Percentiles rank a stretch among this genome's conserved stretches.
Conservation (phyloP, 1,140 invertebrate species). For the Thaumatotibia leucotreta region DNA sequence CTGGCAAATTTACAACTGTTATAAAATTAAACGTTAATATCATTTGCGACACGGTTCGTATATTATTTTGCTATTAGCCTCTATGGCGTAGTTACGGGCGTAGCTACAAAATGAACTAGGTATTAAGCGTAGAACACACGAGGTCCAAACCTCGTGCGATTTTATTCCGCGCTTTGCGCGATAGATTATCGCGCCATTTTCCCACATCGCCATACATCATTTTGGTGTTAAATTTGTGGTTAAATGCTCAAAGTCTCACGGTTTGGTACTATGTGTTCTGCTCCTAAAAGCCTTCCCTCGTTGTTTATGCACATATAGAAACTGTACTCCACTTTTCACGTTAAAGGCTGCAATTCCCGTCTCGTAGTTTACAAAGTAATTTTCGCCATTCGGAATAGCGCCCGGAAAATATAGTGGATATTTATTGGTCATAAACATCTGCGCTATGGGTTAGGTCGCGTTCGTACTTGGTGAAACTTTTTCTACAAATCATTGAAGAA, state of each 20-base stretch:
- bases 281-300: background rate
- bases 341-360: background rate
- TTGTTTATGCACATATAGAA: constrained; percentile 1
- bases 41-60: background rate
- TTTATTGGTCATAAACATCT: constrained; percentile 13
- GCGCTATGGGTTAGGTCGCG: constrained; percentile 9
- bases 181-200: too few species aligned
- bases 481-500: constrained; percentile 23
- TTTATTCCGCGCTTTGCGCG: too few species aligned
- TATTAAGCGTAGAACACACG: background rate
- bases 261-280: background rate
- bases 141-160: background rate
- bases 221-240: too few species aligned
- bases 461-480: constrained; percentile 14
- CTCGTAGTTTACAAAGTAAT: constrained; percentile 2
- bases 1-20: background rate
- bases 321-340: background rate
- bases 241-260: background rate
- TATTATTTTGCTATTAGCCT: background rate
- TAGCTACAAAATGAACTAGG: background rate
- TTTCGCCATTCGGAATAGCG: constrained; percentile 1
- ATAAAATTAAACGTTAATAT: constrained; percentile 12
- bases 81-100: background rate
- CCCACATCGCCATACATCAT: too few species aligned
- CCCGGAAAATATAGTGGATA: background rate